These are phyloP conservation scores for Parnassius orleans DNA, from an alignment of 2,888 invertebrate genomes.

Conservation along the genomic window DNA sequence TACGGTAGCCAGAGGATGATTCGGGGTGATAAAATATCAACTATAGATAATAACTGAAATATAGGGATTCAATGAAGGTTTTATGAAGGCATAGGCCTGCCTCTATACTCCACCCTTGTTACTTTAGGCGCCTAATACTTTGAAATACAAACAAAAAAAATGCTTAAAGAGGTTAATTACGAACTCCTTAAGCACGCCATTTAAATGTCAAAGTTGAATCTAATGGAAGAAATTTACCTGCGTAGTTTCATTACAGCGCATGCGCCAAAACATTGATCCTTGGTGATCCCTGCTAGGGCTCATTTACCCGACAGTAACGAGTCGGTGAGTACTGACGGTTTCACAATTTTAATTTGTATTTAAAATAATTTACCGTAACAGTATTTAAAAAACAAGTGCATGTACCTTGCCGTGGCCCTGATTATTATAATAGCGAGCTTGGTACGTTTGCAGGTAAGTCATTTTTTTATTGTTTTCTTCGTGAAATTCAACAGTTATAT, in stretches of 20 bases:
- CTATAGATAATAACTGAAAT: no score
- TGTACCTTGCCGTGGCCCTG: slow-evolving; percentile 77
- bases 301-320: slow-evolving; percentile 60
- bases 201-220: slow-evolving; percentile 2
- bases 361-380: slow-evolving; percentile 24
- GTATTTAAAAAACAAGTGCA: slow-evolving; percentile 55
- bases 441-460: slow-evolving; percentile 74
- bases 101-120: not conserved
- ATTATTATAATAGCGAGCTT: slow-evolving; percentile 75
- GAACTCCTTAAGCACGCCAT: slow-evolving; percentile 11
- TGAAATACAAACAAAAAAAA: not conserved
- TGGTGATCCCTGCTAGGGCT: slow-evolving; percentile 32
- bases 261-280: slow-evolving; percentile 60
- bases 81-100: no score
- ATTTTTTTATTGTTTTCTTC: slow-evolving; percentile 29
- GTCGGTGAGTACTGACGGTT: slow-evolving; percentile 58
- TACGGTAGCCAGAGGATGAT: no score
- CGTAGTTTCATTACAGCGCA: slow-evolving; percentile 43
- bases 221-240: slow-evolving; percentile 15
- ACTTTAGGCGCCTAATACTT: not conserved
- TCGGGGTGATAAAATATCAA: no score
- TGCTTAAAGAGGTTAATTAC: slow-evolving; percentile 2
- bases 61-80: slow-evolving; percentile 4
- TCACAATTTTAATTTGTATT: slow-evolving; percentile 16
- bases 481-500: slow-evolving; percentile 12